These are phyloP conservation scores for Spilogale gracilis DNA, from an alignment of 2,113 vertebrate species.

Conservation along the genomic window DNA sequence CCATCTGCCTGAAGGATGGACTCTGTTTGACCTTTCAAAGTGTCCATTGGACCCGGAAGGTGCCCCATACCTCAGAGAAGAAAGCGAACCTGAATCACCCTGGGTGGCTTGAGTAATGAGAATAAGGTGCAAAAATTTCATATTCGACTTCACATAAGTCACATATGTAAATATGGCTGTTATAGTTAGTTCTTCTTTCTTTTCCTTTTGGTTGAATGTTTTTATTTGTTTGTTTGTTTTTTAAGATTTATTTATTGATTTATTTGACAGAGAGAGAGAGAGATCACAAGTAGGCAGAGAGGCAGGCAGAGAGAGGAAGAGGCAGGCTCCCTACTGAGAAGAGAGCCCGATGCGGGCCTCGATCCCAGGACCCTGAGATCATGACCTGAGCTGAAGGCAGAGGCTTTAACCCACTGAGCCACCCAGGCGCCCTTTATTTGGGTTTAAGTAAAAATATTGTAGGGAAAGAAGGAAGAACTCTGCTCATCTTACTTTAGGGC, in stretches of 20 bases:
- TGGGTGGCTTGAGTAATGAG: not conserved
- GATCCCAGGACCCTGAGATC: no score
- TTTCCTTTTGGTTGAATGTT: conserved; percentile 36
- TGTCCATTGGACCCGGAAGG: conserved; percentile 20
- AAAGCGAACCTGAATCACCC: not conserved
- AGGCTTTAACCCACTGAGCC: no score
- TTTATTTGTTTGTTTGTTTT: not conserved
- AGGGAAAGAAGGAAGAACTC: not conserved
- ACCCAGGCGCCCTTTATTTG: no score
- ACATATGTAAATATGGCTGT: not conserved
- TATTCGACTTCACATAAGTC: not conserved
- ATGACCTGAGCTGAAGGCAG: no score
- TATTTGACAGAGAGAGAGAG: no score
- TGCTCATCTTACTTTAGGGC: conserved; percentile 46
- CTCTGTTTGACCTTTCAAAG: conserved; percentile 75
- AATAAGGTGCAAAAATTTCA: not conserved
- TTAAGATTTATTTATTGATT: no score
- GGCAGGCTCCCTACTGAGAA: no score
- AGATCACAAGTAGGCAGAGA: no score
- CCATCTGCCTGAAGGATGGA: conserved; percentile 74
- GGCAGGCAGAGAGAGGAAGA: no score
- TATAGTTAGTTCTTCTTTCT: not conserved
- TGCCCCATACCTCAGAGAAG: not conserved
- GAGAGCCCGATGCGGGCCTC: no score
- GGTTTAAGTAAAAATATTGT: conserved; percentile 34